A percentile compares a stretch with the other conserved stretches of the same genome.
Conservation (phyloP, 2,797 vertebrate genomes). For the Eidolon dupreanum region DNA sequence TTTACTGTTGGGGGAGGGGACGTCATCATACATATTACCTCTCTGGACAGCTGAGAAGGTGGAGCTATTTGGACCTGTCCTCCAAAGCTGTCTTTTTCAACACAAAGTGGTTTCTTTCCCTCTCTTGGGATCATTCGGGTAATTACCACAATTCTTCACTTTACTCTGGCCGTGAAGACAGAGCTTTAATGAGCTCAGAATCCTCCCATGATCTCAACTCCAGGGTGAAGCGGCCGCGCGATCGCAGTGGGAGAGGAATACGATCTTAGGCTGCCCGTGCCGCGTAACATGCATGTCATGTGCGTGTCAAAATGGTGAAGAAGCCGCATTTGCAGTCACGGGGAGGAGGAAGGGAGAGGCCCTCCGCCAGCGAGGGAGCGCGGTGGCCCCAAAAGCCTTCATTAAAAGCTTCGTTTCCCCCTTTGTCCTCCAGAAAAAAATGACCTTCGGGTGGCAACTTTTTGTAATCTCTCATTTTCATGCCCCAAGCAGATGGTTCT, state of each 20-base stretch:
- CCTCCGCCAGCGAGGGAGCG: not conserved
- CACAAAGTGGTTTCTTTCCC: not conserved
- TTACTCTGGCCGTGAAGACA: not conserved
- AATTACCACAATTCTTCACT: not conserved
- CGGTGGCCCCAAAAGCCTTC: not conserved
- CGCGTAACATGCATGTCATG: not conserved
- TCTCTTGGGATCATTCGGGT: not conserved
- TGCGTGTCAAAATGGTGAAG: not conserved
- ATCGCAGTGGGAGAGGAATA: not conserved
- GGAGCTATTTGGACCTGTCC: not conserved
- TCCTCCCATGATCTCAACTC: not conserved
- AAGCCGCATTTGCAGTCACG: not conserved
- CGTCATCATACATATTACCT: too few species aligned
- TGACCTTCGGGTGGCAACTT: slow-evolving; percentile 30
- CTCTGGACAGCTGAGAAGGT: not conserved
- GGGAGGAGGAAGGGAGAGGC: not conserved
- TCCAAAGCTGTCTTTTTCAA: not conserved
- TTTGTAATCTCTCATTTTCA: slow-evolving; percentile 52
- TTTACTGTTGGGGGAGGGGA: not conserved
- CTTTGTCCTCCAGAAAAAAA: slow-evolving; percentile 68
- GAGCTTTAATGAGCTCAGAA: not conserved
- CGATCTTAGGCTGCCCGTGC: not conserved
- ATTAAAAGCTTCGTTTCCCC: not conserved
- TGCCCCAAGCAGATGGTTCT: slow-evolving; percentile 50
- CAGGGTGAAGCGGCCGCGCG: not conserved